Percentiles rank a stretch among this genome's conserved stretches.
Evolutionary conservation across 2,113 vertebrate genomes (phyloP).

Genomic region (Lepidothrix coronata): DNA sequence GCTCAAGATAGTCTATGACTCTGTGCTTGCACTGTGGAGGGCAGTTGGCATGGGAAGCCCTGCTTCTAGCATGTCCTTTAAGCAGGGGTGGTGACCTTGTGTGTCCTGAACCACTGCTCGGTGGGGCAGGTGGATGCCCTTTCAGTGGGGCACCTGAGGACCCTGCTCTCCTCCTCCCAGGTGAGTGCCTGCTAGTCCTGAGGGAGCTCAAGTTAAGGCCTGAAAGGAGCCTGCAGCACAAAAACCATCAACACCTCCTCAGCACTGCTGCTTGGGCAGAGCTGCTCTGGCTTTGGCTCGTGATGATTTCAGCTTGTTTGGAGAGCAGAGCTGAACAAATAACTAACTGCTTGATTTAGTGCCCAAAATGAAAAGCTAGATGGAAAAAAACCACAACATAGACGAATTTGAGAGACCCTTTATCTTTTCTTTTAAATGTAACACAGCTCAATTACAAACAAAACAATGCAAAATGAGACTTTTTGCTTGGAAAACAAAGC

Average conservation of each 20-base stretch:
- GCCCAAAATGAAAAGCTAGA: slow-evolving; percentile 11
- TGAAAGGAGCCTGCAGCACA: neutral
- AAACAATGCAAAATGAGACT: slow-evolving; percentile 1
- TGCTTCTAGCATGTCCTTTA: neutral
- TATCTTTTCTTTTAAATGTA: neutral
- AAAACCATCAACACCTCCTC: neutral
- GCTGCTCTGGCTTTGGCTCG: neutral
- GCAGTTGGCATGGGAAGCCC: neutral
- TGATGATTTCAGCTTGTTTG: neutral
- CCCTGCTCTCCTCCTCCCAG: neutral
- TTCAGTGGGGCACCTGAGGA: neutral
- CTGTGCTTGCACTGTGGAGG: neutral
- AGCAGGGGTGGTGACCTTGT: neutral
- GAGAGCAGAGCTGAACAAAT: slow-evolving; percentile 17
- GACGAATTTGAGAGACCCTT: neutral
- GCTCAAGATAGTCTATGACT: neutral
- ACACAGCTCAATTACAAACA: neutral
- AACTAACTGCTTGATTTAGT: slow-evolving; percentile 43
- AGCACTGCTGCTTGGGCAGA: neutral
- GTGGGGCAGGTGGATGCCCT: rapidly evolving
- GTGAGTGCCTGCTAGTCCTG: rapidly evolving
- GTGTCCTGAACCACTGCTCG: neutral
- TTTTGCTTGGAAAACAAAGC: slow-evolving; percentile 15
- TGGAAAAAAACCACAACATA: neutral
- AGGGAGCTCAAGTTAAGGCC: neutral